A percentile compares a stretch with the other conserved stretches of the same genome.
phyloP scores from a whole-genome alignment of 2,113 vertebrate species.

The Phalacrocorax brasilianus region DNA sequence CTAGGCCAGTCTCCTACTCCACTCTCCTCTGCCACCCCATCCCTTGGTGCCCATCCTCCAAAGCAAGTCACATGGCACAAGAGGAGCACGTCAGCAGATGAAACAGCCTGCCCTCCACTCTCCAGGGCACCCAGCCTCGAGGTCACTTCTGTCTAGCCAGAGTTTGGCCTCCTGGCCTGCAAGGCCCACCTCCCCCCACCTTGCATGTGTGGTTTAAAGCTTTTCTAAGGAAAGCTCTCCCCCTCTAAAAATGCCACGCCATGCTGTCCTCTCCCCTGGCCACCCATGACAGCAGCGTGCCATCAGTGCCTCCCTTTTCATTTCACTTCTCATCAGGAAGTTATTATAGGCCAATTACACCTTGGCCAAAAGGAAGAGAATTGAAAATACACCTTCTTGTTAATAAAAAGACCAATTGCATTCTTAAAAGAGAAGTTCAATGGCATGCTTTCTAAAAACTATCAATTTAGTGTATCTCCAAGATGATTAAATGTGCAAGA shows the following conservation, averaged over 20 bases:
- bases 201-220: neutral
- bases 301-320: neutral
- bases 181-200: accelerated
- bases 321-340: neutral
- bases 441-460: neutral
- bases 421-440: neutral
- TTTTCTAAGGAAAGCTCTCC: neutral
- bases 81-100: neutral
- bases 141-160: neutral
- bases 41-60: neutral
- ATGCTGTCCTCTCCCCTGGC: neutral
- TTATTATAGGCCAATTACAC: neutral
- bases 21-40: neutral
- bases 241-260: neutral
- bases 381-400: neutral
- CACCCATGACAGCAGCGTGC: accelerated
- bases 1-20: neutral
- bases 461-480: neutral
- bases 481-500: neutral
- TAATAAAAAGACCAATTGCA: neutral
- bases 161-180: neutral
- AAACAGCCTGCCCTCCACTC: neutral
- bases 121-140: neutral
- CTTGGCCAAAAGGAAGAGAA: neutral
- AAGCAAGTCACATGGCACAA: accelerated